Evolutionary conservation across 2,888 invertebrate species (phyloP).

Genomic region (Loripinus fragilis): DNA sequence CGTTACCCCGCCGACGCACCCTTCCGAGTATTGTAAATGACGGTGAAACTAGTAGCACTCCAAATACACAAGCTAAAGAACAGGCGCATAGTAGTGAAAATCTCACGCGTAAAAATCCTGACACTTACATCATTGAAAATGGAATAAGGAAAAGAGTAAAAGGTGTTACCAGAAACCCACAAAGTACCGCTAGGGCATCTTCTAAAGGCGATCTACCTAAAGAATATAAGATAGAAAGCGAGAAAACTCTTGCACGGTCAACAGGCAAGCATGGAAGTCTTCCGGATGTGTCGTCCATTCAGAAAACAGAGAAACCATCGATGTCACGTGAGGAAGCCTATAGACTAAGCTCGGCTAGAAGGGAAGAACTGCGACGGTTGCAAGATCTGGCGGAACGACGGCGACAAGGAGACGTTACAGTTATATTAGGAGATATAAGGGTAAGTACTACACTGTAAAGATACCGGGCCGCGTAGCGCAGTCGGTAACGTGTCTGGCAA

Average conservation of each 20-base stretch:
- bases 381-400: conserved; percentile 86
- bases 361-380: conserved; percentile 96
- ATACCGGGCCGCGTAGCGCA: no score
- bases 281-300: conserved; percentile 90
- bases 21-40: conserved; percentile 80
- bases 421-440: conserved; percentile 82
- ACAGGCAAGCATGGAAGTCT: conserved; percentile 91
- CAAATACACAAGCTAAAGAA: conserved; percentile 61
- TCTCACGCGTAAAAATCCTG: conserved; percentile 73
- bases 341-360: conserved; percentile 86
- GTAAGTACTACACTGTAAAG: conserved; percentile 62
- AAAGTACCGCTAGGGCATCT: conserved; percentile 78
- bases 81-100: conserved; percentile 79
- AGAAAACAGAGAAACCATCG: conserved; percentile 90
- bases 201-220: conserved; percentile 83
- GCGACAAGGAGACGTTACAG: conserved; percentile 80
- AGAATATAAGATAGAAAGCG: conserved; percentile 90
- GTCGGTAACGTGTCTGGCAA: no score
- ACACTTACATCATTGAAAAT: conserved; percentile 82
- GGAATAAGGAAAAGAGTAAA: conserved; percentile 82
- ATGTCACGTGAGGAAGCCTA: conserved; percentile 98
- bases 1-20: conserved; percentile 78
- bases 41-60: conserved; percentile 55
- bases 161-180: conserved; percentile 73
- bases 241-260: conserved; percentile 59